phyloP scores from a whole-genome alignment of 2,888 invertebrate species.

The Drosophila testacea region DNA sequence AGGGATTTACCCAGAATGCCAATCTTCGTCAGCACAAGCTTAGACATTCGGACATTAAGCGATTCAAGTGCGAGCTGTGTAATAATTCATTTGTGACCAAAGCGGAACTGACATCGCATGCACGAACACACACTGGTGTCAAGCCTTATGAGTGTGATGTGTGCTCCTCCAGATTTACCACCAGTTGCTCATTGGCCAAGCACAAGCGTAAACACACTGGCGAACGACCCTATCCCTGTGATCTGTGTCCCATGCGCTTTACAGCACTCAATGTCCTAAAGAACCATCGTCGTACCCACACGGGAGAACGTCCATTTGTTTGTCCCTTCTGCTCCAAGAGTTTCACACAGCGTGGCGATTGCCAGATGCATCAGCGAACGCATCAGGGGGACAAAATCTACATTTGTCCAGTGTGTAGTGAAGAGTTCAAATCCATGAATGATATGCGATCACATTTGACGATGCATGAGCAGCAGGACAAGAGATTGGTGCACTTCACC shows the following conservation, averaged over 20 bases:
- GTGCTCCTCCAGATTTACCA: constrained; percentile 87
- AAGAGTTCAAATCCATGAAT: constrained; percentile 86
- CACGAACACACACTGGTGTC: constrained; percentile 87
- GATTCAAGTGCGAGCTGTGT: constrained; percentile 85
- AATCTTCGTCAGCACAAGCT: constrained; percentile 87
- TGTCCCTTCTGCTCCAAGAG: constrained; percentile 87
- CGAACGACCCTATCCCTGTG: constrained; percentile 87
- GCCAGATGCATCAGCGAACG: constrained; percentile 87
- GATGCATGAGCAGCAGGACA: constrained; percentile 82
- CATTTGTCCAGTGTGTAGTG: constrained; percentile 71
- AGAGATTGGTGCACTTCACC: constrained; percentile 64
- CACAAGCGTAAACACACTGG: constrained; percentile 87
- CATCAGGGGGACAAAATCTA: constrained; percentile 85
- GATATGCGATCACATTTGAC: constrained; percentile 86
- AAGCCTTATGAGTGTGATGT: constrained; percentile 87
- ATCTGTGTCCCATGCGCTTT: constrained; percentile 87
- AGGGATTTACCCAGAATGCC: constrained; percentile 87
- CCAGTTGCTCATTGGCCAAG: constrained; percentile 87
- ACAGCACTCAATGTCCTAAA: constrained; percentile 87
- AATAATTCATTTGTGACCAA: constrained; percentile 85
- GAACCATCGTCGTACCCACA: constrained; percentile 87
- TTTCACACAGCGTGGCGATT: constrained; percentile 87
- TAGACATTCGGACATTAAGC: constrained; percentile 86
- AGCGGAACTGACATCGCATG: constrained; percentile 87
- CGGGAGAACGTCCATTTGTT: constrained; percentile 87